These are phyloP conservation scores for Tapera naevia DNA, from an alignment of 2,797 vertebrate genomes.

Conservation along the genomic window DNA sequence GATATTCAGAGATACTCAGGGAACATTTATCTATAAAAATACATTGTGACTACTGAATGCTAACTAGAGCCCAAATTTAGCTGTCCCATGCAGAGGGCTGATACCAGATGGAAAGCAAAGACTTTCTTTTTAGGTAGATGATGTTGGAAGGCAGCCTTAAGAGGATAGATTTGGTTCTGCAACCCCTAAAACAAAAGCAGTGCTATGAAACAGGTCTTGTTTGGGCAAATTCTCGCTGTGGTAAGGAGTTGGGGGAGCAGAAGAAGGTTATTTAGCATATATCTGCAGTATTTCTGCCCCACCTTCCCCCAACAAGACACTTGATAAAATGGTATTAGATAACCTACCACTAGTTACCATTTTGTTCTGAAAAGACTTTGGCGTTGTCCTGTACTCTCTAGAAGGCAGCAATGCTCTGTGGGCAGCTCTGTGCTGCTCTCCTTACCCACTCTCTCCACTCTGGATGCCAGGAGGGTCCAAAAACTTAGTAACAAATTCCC, in stretches of 20 bases:
- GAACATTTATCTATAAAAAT: slow-evolving; percentile 49
- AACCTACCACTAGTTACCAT: accelerated
- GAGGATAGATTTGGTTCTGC: not conserved
- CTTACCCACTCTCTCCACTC: not conserved
- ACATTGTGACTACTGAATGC: slow-evolving; percentile 3
- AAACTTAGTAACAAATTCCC: not conserved
- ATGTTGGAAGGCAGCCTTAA: not conserved
- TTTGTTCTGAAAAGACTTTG: not conserved
- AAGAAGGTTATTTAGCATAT: not conserved
- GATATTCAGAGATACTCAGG: slow-evolving; percentile 49
- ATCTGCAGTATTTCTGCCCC: not conserved
- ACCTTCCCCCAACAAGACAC: not conserved
- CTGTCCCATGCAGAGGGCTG: not conserved
- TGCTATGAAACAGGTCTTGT: not conserved
- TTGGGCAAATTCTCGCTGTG: not conserved
- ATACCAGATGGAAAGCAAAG: not conserved
- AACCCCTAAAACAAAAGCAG: not conserved
- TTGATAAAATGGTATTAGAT: not conserved
- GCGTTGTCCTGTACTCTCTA: not conserved
- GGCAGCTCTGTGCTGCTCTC: not conserved
- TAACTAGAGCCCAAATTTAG: slow-evolving; percentile 23
- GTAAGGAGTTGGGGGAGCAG: not conserved
- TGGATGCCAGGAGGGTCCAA: not conserved
- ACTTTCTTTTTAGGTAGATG: not conserved
- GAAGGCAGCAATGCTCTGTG: accelerated